Evolutionary conservation across 1,140 invertebrate genomes (phyloP), one percentile per base, ranked within the genome.

Genomic region (Drosophila nigromelanica): DNA sequence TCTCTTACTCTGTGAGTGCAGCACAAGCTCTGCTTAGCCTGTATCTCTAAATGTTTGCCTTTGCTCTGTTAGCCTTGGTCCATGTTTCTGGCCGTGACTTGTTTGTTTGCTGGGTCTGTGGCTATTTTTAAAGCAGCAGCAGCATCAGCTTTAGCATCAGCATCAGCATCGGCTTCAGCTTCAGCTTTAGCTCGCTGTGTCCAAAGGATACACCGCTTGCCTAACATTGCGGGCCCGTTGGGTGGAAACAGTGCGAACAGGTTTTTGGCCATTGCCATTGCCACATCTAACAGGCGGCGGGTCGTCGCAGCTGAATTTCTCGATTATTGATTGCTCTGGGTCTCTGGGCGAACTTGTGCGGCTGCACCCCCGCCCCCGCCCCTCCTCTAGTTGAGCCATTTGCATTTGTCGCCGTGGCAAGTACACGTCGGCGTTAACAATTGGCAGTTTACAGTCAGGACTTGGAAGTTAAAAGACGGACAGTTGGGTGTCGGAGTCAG

Each of bases 291-390:
- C 63, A 61, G 63, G 55, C 40, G 30, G 54, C 47, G 66, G 18
- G n/a, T 54, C 14, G 33, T 37, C 48, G 33, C 21, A 24, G 21
- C 21, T 47, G 51, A 27, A 71, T 56, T 72, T 72, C 66, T 55
- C 74, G 69, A 78, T 89, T 89, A 87, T 87, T 89, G 83, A 87
- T 87, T 89, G 83, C 83, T 87, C 78, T 87, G 73, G 83, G 83
- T 87, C 73, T 87, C 83, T 89, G 83, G 79, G 83, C 83, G 69
- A 89, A 89, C 80, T 68, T 74, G 70, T 80, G 63, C 72, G 33
- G 59, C 40, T 40, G 14, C 45, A 18, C n/a, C n/a, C 12, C 55
- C 11, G 2, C 42, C 43, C 15, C 1, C 30, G n/a, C 40, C 14
- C 15, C 14, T 24, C 10, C 8, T 33, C 39, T 35, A 42, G 42